Base-by-base conservation (phyloP, 2,888 invertebrate genomes). In the Ophion ellenae region DNA sequence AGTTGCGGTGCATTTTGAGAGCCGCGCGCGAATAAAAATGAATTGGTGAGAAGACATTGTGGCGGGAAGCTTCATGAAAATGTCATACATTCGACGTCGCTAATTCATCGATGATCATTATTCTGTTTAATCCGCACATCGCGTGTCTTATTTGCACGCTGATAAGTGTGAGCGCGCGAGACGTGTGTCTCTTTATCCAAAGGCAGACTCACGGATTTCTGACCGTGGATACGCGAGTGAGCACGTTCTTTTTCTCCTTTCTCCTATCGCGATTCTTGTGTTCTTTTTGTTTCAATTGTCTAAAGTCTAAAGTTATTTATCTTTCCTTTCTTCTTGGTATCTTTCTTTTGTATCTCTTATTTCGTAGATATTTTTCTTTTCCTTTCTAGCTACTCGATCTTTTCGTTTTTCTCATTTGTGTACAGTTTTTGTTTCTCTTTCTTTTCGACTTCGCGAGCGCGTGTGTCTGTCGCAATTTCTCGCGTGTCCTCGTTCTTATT, bases 91-190 rank as follows among this genome's bases (percentile, higher is more conserved):
- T 74, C 61, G 7, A 70, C 20, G 47, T 20, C 74, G 20, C 17
- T 7, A 20, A 66, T 67, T 57, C 36, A 20, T 45, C 28, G 36
- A 67, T 59, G 24, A 53, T 36, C 9, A 63, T 53, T 24, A 63
- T 47, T 80, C 17, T 74, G 45, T 59, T 40, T 74, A 45, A 45
- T 81, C 14, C 14, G 10, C 47, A 4, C 47, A 14, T 47, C 47
- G 47, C 11, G 14, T 47, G 11, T 11, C 10, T 47, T 47, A 45
- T 81, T 81, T 74, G 57, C 66, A 74, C 80, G 40, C 57, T 66
- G 80, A 81, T 81, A 74, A 80, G 20, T 57, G 14, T n/a, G 59
- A 70, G 24, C 10, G 14, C 47, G 45, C 47, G 47, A 47, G 17
- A 10, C 5, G 9, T 9, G 9, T 17, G 28, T 24, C 36, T 14